Percentiles rank a stretch among this genome's conserved stretches.
Evolutionary conservation across 2,113 vertebrate genomes (phyloP).

Genomic region (Synodontis membranacea): DNA sequence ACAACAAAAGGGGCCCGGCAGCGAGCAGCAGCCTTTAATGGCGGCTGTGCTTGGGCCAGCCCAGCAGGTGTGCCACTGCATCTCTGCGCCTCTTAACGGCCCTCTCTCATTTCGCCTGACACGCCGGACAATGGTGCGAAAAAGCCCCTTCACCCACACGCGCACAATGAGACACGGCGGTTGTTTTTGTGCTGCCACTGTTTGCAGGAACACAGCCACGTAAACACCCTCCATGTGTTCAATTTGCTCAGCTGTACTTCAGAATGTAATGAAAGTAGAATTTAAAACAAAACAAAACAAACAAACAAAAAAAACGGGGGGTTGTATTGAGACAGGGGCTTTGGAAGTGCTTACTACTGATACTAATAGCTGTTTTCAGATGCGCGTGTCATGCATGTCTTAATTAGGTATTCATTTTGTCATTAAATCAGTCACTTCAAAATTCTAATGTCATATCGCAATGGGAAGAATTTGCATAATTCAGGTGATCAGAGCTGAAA

Average conservation of each 20-base stretch:
- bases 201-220: slow-evolving; percentile 36
- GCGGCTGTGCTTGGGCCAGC: slow-evolving; percentile 79
- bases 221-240: slow-evolving; percentile 44
- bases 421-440: background rate
- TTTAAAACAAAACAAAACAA: slow-evolving; percentile 12
- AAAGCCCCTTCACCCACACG: slow-evolving; percentile 69
- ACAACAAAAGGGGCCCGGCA: slow-evolving; percentile 79
- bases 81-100: slow-evolving; percentile 88
- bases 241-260: slow-evolving; percentile 25
- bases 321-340: slow-evolving; percentile 22
- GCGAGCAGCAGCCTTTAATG: slow-evolving; percentile 79
- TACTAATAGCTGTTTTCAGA: slow-evolving; percentile 25
- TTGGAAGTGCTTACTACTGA: slow-evolving; percentile 27
- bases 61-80: slow-evolving; percentile 91
- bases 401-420: background rate
- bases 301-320: too few species aligned
- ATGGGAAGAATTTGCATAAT: slow-evolving; percentile 25
- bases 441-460: slow-evolving; percentile 13
- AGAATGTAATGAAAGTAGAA: slow-evolving; percentile 37
- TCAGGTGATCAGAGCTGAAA: slow-evolving; percentile 18
- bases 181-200: slow-evolving; percentile 45
- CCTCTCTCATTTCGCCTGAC: slow-evolving; percentile 87
- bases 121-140: slow-evolving; percentile 85
- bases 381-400: background rate
- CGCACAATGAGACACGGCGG: slow-evolving; percentile 76